phyloP scores from a whole-genome alignment of 2,888 invertebrate genomes.

The Agrenia bidenticulata region DNA sequence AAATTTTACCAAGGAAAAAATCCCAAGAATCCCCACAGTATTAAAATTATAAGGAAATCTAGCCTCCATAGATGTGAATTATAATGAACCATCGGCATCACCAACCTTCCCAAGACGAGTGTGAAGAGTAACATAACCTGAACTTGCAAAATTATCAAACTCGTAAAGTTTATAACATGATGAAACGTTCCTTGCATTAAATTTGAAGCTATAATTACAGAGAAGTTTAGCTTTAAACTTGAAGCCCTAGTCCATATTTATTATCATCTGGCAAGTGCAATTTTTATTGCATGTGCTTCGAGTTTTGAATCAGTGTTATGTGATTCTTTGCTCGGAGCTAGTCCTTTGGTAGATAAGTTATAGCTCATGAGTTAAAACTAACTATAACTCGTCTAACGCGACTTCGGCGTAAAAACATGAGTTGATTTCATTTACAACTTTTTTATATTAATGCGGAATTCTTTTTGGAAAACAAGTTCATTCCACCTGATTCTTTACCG shows the following conservation, averaged over 20 bases:
- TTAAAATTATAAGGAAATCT: too few species aligned
- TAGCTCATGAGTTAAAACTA: too few species aligned
- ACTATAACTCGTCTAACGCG: too few species aligned
- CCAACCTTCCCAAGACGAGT: background rate
- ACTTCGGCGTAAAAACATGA: too few species aligned
- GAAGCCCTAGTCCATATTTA: background rate
- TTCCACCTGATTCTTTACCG: too few species aligned
- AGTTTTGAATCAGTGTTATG: conserved; percentile 13
- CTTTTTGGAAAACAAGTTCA: too few species aligned
- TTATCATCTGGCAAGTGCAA: conserved; percentile 5
- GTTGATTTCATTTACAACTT: too few species aligned
- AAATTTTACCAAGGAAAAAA: too few species aligned
- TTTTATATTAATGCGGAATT: too few species aligned
- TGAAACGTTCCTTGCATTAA: conserved; percentile 8
- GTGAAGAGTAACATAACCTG: conserved; percentile 11
- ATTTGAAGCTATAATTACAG: background rate
- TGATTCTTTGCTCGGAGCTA: conserved; percentile 11
- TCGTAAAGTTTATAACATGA: conserved; percentile 2
- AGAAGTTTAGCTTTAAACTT: background rate
- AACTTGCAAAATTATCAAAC: background rate
- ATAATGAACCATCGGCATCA: too few species aligned
- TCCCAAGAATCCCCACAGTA: too few species aligned
- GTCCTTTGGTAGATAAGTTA: background rate
- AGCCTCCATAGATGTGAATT: too few species aligned
- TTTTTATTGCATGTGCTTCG: conserved; percentile 15